A percentile compares a stretch with the other conserved stretches of the same genome.
Evolutionary conservation across 2,113 vertebrate species (phyloP).

Genomic region (Protomyctophum bolini): DNA sequence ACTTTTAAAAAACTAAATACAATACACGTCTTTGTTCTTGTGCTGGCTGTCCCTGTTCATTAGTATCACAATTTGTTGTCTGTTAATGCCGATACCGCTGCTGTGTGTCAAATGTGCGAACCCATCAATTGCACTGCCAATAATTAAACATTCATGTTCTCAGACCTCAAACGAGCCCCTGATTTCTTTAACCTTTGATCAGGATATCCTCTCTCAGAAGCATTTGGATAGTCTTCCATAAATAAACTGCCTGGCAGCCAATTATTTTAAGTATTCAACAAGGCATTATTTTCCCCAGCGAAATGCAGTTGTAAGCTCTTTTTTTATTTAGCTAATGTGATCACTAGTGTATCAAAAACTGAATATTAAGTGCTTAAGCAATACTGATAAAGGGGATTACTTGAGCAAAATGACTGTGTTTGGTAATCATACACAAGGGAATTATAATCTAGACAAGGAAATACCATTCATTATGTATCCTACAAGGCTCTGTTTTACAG

Average conservation of each 20-base stretch:
- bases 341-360: conserved; percentile 3
- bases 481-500: neutral
- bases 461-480: neutral
- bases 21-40: too few relatives aligned
- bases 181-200: neutral
- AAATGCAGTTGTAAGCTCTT: conserved; percentile 30
- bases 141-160: too few relatives aligned
- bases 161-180: too few relatives aligned
- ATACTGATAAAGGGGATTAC: conserved; percentile 4
- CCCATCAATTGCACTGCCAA: too few relatives aligned
- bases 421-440: conserved; percentile 8
- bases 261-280: conserved; percentile 15
- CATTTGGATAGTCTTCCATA: neutral
- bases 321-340: conserved; percentile 18
- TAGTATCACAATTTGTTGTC: too few relatives aligned
- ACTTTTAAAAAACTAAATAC: too few relatives aligned
- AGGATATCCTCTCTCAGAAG: neutral
- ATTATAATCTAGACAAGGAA: conserved; percentile 2
- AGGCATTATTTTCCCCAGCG: conserved; percentile 23
- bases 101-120: too few relatives aligned
- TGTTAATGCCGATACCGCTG: too few relatives aligned
- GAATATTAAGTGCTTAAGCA: conserved; percentile 15
- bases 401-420: conserved; percentile 3
- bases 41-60: too few relatives aligned
- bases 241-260: conserved; percentile 10